phyloP scores from a whole-genome alignment of 2,113 vertebrate genomes.

The Eudorcas thomsonii region DNA sequence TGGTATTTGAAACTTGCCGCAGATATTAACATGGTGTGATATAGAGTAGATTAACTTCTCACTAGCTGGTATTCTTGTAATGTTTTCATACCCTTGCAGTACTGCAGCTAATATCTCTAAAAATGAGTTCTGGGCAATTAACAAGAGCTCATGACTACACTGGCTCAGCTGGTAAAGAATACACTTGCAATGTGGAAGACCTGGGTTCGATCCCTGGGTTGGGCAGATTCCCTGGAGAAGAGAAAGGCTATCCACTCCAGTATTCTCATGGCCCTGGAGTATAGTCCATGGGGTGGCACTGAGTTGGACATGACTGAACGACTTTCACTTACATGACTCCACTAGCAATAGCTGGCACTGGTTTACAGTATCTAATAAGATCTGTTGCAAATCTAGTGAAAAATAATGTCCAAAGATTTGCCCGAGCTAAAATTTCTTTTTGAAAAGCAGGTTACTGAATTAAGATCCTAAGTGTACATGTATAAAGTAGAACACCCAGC shows the following conservation, averaged over 20 bases:
- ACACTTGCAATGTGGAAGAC: background rate
- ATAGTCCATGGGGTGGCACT: background rate
- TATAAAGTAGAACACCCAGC: background rate
- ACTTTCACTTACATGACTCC: background rate
- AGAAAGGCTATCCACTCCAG: background rate
- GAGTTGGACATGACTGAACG: background rate
- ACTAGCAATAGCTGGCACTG: background rate
- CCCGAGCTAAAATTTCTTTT: background rate
- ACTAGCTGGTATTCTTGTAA: background rate
- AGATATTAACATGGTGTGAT: background rate
- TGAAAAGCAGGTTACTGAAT: slow-evolving; percentile 17
- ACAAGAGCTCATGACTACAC: background rate
- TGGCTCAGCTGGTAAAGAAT: background rate
- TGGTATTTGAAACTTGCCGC: background rate
- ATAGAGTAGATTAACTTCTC: background rate
- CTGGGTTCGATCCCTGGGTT: background rate
- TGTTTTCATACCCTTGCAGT: background rate
- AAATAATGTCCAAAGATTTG: slow-evolving; percentile 4
- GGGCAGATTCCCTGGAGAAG: background rate
- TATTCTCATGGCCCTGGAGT: background rate
- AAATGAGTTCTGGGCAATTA: background rate
- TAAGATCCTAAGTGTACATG: background rate
- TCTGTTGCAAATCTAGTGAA: background rate
- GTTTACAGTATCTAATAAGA: background rate
- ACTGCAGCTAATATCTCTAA: background rate